phyloP scores from a whole-genome alignment of 2,797 vertebrate genomes.

The Acrocephalus scirpaceus region DNA sequence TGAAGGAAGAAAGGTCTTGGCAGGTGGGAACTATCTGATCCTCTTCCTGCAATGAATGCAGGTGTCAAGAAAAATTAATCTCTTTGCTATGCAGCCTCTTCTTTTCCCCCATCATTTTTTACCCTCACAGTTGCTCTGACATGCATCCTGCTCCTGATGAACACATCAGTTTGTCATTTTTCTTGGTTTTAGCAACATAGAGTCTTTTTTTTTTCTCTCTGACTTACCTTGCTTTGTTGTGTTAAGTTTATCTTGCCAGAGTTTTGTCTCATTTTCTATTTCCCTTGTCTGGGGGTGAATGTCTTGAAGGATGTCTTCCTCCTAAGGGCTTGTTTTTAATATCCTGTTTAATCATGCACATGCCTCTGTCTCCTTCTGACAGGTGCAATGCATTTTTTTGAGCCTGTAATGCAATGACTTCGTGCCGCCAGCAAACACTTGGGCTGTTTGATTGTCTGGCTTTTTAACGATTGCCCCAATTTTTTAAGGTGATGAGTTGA shows the following conservation, averaged over 20 bases:
- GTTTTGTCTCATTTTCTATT: slow-evolving; percentile 35
- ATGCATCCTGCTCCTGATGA: not conserved
- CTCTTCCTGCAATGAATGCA: not conserved
- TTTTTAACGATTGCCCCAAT: not conserved
- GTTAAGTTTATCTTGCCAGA: slow-evolving; percentile 39
- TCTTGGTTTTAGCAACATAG: not conserved
- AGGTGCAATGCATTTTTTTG: slow-evolving; percentile 16
- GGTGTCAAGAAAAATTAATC: slow-evolving; percentile 25
- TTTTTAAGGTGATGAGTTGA: slow-evolving; percentile 10
- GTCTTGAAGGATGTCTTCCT: slow-evolving; percentile 25
- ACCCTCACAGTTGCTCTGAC: not conserved
- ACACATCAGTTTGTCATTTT: slow-evolving; percentile 21
- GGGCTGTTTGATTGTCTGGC: not conserved
- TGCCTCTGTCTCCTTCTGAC: not conserved
- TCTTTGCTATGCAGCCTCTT: not conserved
- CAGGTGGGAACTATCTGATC: not conserved
- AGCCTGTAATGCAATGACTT: not conserved
- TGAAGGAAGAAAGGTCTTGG: not conserved
- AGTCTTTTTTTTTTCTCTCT: not conserved
- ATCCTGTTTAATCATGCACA: slow-evolving; percentile 39
- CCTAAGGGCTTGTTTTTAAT: slow-evolving; percentile 44
- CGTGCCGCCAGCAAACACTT: not conserved
- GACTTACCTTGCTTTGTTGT: not conserved
- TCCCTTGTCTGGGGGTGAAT: not conserved
- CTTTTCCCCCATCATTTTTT: not conserved